Evolutionary conservation across 1,140 invertebrate genomes (phyloP).

Genomic region (Ectropis grisescens): DNA sequence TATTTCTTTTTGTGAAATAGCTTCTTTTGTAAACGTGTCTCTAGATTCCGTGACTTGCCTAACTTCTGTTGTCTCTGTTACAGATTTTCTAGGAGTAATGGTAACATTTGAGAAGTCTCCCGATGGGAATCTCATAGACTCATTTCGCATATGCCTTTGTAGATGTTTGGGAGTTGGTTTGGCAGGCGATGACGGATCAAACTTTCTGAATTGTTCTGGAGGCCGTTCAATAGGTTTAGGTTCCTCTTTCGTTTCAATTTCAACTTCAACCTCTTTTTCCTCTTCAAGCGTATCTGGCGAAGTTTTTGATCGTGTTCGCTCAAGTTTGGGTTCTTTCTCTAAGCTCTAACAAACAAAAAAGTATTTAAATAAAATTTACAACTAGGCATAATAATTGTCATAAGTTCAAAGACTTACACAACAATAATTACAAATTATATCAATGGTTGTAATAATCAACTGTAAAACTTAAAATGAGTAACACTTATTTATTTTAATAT

Average conservation of each 20-base stretch:
- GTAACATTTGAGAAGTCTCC: constrained; percentile 67
- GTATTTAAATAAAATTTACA: no score
- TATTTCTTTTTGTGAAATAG: constrained; percentile 60
- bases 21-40: constrained; percentile 42
- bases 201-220: constrained; percentile 52
- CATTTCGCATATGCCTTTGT: constrained; percentile 67
- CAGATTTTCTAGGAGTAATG: constrained; percentile 59
- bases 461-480: no score
- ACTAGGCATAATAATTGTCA: no score
- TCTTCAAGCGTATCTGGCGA: constrained; percentile 43
- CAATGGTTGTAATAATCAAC: no score
- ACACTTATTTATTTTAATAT: no score
- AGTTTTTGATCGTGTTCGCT: constrained; percentile 42
- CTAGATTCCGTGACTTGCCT: constrained; percentile 41
- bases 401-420: not conserved
- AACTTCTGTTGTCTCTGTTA: constrained; percentile 47
- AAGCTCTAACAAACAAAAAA: no score
- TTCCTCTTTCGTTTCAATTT: constrained; percentile 39
- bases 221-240: constrained; percentile 34
- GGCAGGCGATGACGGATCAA: constrained; percentile 53
- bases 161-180: constrained; percentile 67
- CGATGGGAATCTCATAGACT: constrained; percentile 68
- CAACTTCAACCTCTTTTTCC: constrained; percentile 20
- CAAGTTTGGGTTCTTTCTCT: constrained; percentile 52
- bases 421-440: no score